These are phyloP conservation scores for Smutsia temminckii DNA, from an alignment of 2,797 vertebrate genomes.

Conservation along the genomic window DNA sequence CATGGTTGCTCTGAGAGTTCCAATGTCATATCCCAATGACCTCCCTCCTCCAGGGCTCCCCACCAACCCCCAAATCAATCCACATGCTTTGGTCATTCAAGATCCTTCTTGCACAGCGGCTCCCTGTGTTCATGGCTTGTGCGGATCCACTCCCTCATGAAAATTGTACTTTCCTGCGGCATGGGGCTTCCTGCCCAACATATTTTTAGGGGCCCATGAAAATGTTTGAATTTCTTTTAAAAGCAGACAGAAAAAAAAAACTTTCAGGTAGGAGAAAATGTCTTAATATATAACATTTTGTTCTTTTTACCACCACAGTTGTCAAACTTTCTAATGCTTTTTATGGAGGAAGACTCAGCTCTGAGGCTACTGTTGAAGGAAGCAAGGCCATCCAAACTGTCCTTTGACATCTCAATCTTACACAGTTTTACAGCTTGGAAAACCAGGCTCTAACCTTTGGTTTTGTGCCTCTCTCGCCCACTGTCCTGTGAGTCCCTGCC, in stretches of 20 bases:
- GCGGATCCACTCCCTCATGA: neutral
- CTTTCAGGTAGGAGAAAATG: neutral
- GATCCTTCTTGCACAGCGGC: neutral
- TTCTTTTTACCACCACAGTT: neutral
- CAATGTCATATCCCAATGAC: neutral
- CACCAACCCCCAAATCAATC: neutral
- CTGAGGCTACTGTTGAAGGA: neutral
- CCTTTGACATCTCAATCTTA: neutral
- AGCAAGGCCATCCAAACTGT: neutral
- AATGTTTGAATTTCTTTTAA: constrained; percentile 1
- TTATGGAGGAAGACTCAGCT: neutral
- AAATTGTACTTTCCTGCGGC: too few species aligned
- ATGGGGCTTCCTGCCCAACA: neutral
- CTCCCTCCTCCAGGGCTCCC: neutral
- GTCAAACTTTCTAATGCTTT: neutral
- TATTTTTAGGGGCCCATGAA: neutral
- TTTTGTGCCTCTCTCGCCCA: neutral
- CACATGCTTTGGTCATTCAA: neutral
- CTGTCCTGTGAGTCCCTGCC: neutral
- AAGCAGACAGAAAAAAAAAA: neutral
- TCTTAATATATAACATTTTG: neutral
- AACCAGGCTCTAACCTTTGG: rapidly evolving
- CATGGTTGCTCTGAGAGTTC: neutral
- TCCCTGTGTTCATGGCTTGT: neutral
- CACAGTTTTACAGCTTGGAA: neutral